These are phyloP conservation scores for Phyto melanocephala DNA, from an alignment of 2,888 invertebrate genomes.

Conservation along the genomic window DNA sequence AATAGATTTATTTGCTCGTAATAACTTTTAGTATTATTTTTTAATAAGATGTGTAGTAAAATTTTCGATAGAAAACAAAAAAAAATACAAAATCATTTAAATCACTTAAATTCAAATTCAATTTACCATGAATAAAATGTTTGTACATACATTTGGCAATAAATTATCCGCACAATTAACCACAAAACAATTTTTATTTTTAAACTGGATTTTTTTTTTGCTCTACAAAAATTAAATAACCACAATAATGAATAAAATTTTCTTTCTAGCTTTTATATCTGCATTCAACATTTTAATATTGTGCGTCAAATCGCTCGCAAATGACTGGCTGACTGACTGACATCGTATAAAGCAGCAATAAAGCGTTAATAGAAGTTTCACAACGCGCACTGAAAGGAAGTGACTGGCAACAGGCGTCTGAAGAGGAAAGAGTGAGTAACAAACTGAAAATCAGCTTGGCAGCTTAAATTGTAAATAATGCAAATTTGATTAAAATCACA, in stretches of 20 bases:
- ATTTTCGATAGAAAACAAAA: background rate
- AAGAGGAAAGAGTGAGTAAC: slow-evolving; percentile 14
- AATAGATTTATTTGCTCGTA: no score
- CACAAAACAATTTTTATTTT: slow-evolving; percentile 51
- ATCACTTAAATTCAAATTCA: slow-evolving; percentile 16
- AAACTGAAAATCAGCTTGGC: slow-evolving; percentile 53
- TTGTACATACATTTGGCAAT: slow-evolving; percentile 12
- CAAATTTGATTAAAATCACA: slow-evolving; percentile 69
- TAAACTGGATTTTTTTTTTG: slow-evolving; percentile 23
- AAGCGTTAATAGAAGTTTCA: slow-evolving; percentile 35
- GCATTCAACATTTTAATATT: slow-evolving; percentile 54
- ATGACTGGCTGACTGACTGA: slow-evolving; percentile 2
- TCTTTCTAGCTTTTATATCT: slow-evolving; percentile 34
- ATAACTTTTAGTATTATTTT: background rate
- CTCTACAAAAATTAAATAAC: slow-evolving; percentile 42
- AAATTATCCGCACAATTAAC: slow-evolving; percentile 62
- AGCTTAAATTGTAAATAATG: slow-evolving; percentile 69
- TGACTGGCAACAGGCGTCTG: background rate
- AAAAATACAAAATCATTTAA: background rate
- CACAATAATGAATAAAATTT: slow-evolving; percentile 60
- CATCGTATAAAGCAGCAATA: background rate
- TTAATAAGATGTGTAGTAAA: background rate
- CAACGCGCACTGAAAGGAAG: background rate
- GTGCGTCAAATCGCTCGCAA: slow-evolving; percentile 36
- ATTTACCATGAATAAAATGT: slow-evolving; percentile 15